Base-by-base conservation (phyloP, 1,140 invertebrate species). In the Drosophila yakuba region DNA sequence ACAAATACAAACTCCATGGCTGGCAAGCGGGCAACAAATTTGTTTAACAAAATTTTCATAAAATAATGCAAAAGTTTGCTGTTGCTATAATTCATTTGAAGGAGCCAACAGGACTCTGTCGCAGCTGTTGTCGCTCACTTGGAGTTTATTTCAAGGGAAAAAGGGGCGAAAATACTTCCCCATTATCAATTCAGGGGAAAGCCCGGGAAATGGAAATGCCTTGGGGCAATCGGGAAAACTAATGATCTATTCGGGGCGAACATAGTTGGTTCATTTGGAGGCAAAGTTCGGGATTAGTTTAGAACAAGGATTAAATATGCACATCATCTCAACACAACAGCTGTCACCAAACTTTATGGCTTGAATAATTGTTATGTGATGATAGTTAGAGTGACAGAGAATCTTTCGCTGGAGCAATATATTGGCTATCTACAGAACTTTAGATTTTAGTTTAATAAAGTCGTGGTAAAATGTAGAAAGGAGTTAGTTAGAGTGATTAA, bases 51-150 rank as follows among this genome's bases (percentile, higher is more conserved):
- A 76, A 77, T 57, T 77, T 77, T 69, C 74, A 77, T 77, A 77
- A 77, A 77, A 77, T 77, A 77, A 77, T 77, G 74, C 63, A 77
- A 77, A 77, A 77, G 74, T 77, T 86, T 67, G 67, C 64, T 69
- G 59, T 47, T 58, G 74, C 47, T 78, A 75, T 74, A 75, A 75
- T 74, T 72, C 77, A 78, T 78, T 79, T 88, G 52, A 38, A 50
- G 52, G 44, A 72, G 66, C 52, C n/a, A 71, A 58, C 52, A 58
- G 51, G 66, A 71, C 67, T 56, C 64, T 71, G 64, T 71, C 64
- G 64, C 67, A 71, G 67, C 67, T 71, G 67, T 71, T 71, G 67
- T 72, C 66, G 52, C 68, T 72, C 68, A 72, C 64, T 58, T 71
- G 66, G 20, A 72, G 66, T 50, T 71, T 32, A 50, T 38, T 71